These are phyloP conservation scores for Capromys pilorides DNA, from an alignment of 2,797 vertebrate species.

Conservation along the genomic window DNA sequence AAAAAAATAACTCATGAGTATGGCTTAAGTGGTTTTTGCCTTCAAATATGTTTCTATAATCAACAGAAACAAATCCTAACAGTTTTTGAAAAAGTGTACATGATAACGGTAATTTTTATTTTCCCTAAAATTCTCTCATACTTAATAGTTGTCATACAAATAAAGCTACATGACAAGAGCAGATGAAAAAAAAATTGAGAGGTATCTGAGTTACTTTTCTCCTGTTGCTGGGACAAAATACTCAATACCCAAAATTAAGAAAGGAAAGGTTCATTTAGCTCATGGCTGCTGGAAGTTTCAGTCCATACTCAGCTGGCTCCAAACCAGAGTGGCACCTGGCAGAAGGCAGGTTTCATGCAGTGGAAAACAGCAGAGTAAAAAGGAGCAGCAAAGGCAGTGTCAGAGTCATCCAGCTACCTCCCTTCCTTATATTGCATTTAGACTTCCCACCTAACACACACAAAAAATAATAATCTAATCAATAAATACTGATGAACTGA, in stretches of 20 bases:
- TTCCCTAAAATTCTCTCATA: slow-evolving; percentile 8
- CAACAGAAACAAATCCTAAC: slow-evolving; percentile 2
- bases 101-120: not conserved
- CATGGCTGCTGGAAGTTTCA: too few relatives aligned
- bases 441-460: not conserved
- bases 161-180: slow-evolving; percentile 9
- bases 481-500: not conserved
- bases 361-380: too few relatives aligned
- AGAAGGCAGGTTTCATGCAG: too few relatives aligned
- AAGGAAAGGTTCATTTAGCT: too few relatives aligned
- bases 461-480: not conserved
- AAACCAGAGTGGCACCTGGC: too few relatives aligned
- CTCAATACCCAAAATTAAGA: too few relatives aligned
- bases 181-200: not conserved
- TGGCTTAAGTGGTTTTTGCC: not conserved
- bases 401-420: too few relatives aligned
- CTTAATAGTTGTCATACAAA: slow-evolving; percentile 2
- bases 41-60: slow-evolving; percentile 26
- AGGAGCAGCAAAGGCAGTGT: too few relatives aligned
- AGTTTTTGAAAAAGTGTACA: not conserved
- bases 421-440: too few relatives aligned
- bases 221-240: too few relatives aligned
- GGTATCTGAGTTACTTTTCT: too few relatives aligned
- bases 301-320: too few relatives aligned
- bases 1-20: not conserved